phyloP scores from a whole-genome alignment of 2,113 vertebrate genomes.

The Dissostichus mawsoni region DNA sequence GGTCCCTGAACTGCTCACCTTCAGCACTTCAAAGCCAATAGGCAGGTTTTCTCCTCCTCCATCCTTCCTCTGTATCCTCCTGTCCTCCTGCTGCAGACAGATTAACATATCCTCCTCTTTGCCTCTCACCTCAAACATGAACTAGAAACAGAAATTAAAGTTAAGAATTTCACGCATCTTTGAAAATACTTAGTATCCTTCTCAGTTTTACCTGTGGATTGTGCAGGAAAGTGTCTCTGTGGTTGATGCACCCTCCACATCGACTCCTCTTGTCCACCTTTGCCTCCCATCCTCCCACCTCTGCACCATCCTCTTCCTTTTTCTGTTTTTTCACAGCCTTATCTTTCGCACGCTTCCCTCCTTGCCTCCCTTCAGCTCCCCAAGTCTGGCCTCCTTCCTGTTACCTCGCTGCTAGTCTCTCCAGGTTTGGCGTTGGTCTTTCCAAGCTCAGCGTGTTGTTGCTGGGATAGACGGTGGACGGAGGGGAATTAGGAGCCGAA shows the following conservation, averaged over 20 bases:
- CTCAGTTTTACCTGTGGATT: conserved; percentile 85
- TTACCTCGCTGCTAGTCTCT: conserved; percentile 53
- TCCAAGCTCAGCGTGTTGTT: not conserved
- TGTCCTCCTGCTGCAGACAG: conserved; percentile 88
- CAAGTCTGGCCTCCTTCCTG: conserved; percentile 69
- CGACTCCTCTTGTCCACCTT: conserved; percentile 81
- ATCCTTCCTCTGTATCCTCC: conserved; percentile 79
- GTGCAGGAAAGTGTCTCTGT: conserved; percentile 85
- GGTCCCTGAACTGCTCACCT: conserved; percentile 68
- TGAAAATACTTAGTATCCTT: not conserved
- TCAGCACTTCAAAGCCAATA: conserved; percentile 87
- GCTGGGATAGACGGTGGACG: not conserved
- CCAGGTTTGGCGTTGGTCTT: conserved; percentile 19
- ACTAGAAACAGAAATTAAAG: conserved; percentile 64
- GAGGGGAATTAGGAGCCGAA: conserved; percentile 31
- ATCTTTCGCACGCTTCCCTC: not conserved
- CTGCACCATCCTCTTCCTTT: conserved; percentile 14
- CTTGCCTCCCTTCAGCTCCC: conserved; percentile 46
- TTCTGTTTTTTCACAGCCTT: conserved; percentile 20
- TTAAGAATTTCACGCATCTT: not conserved
- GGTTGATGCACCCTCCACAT: conserved; percentile 88
- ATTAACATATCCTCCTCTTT: conserved; percentile 84
- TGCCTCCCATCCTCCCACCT: conserved; percentile 50
- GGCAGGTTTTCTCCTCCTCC: conserved; percentile 86
- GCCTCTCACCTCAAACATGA: conserved; percentile 82